Base-by-base conservation (phyloP, 2,797 vertebrate genomes). In the Nannoperca obscura region DNA sequence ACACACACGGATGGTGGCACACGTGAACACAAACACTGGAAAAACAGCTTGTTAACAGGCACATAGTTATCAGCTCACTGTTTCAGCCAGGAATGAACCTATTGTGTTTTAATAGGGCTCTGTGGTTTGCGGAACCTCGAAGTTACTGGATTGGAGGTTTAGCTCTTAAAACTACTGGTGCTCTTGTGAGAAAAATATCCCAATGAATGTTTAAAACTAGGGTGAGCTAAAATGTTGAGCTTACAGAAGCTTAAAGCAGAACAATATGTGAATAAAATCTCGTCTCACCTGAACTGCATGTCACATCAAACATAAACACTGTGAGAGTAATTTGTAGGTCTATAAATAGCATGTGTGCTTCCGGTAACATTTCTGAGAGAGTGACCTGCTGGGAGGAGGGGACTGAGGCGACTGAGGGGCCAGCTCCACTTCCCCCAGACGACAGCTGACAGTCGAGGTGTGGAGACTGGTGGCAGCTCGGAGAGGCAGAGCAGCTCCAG, bases 391-490 rank as follows among this genome's bases (percentile, higher is more conserved):
- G 55, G 61, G 79, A 64, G 78, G 73, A 53, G 79, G 80, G 66
- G 74, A n/a, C 46, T 3, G 46, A 50, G 46, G 32, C 46, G 19
- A 11, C 40, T 7, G 42, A 49, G 63, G 72, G 78, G 77, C 60
- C 81, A 78, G 86, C 90, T 94, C 88, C 81, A 53, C 81, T 94
- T 93, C 83, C 90, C 88, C 87, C 91, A 95, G 95, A 95, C 88
- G 81, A 95, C 95, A 96, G 95, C 95, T 96, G 95, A 93, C 71
- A 58, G 84, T 78, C 71, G 73, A 89, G 90, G 88, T 76, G 87
- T 74, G 75, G 88, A 88, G 86, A 82, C 81, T 19, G 63, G 81
- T 65, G 82, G 88, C 88, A 80, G 88, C 69, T 78, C 52, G 1
- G 72, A 75, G 66, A 71, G 71, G 83, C 83, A 78, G 80, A 90